phyloP scores from a whole-genome alignment of 2,888 invertebrate genomes.

The Yponomeuta plumbellus region DNA sequence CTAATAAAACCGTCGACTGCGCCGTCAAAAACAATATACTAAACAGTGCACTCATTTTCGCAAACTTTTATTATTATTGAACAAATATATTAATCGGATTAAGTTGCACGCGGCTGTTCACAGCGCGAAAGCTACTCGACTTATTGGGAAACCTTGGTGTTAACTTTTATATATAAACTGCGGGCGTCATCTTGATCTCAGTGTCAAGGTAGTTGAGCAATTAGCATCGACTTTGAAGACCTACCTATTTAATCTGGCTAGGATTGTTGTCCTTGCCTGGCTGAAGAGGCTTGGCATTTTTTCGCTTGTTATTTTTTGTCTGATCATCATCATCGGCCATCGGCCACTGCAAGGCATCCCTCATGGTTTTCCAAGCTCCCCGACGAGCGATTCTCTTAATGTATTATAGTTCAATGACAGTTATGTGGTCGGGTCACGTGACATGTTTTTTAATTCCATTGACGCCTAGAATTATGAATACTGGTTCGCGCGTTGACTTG shows the following conservation, averaged over 20 bases:
- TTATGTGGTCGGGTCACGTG: too few relatives aligned
- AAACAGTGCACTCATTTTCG: constrained; percentile 34
- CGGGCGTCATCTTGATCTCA: constrained; percentile 29
- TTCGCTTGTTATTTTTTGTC: too few relatives aligned
- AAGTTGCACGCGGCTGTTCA: constrained; percentile 15
- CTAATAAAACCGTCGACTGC: constrained; percentile 32
- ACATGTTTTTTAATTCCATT: too few relatives aligned
- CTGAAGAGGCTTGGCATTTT: too few relatives aligned
- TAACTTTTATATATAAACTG: constrained; percentile 37
- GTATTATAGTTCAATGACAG: too few relatives aligned
- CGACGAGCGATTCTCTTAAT: too few relatives aligned
- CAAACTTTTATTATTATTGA: constrained; percentile 1
- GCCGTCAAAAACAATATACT: constrained; percentile 31
- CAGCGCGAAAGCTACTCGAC: constrained; percentile 35
- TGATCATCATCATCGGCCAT: too few relatives aligned
- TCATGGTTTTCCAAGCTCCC: too few relatives aligned
- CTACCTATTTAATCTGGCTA: background rate
- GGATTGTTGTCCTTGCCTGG: too few relatives aligned
- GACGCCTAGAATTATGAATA: too few relatives aligned
- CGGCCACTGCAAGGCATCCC: too few relatives aligned
- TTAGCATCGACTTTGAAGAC: background rate
- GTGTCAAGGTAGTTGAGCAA: constrained; percentile 25
- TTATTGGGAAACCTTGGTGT: constrained; percentile 26
- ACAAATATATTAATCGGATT: constrained; percentile 12
- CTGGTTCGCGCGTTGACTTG: too few relatives aligned